phyloP scores from a whole-genome alignment of 2,888 invertebrate genomes.

The Drosophila bunnanda region DNA sequence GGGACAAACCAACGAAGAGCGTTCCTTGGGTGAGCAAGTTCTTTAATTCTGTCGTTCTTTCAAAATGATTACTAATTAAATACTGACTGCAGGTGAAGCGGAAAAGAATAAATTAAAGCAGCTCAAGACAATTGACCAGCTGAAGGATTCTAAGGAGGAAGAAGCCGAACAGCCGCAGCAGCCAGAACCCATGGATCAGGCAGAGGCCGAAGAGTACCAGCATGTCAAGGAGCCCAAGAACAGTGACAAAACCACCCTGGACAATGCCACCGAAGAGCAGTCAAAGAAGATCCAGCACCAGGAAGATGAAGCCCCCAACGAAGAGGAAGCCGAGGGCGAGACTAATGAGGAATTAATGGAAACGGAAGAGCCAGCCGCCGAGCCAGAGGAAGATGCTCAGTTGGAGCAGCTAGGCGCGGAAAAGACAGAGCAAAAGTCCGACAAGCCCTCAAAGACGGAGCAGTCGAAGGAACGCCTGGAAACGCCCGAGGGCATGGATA shows the following conservation, averaged over 20 bases:
- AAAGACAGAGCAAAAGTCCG: conserved; percentile 84
- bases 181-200: conserved; percentile 85
- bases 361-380: conserved; percentile 85
- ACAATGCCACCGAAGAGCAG: conserved; percentile 93
- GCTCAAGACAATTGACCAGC: conserved; percentile 86
- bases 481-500: conserved; percentile 86
- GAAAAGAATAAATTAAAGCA: conserved; percentile 83
- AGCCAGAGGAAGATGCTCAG: conserved; percentile 59
- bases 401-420: conserved; percentile 85
- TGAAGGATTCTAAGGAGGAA: conserved; percentile 83
- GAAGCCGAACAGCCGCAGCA: conserved; percentile 85
- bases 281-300: conserved; percentile 87
- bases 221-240: conserved; percentile 93
- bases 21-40: conserved; percentile 86
- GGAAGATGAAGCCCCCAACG: conserved; percentile 87
- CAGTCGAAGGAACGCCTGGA: conserved; percentile 85
- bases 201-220: conserved; percentile 89
- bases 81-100: conserved; percentile 81
- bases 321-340: conserved; percentile 86
- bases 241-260: conserved; percentile 89
- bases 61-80: background rate
- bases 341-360: conserved; percentile 85
- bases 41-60: no score
- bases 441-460: conserved; percentile 83
- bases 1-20: conserved; percentile 90